Conservation (phyloP, 30 jellyfish, hydroid and myxozoan species). For the Nemopilema nomurai region DNA sequence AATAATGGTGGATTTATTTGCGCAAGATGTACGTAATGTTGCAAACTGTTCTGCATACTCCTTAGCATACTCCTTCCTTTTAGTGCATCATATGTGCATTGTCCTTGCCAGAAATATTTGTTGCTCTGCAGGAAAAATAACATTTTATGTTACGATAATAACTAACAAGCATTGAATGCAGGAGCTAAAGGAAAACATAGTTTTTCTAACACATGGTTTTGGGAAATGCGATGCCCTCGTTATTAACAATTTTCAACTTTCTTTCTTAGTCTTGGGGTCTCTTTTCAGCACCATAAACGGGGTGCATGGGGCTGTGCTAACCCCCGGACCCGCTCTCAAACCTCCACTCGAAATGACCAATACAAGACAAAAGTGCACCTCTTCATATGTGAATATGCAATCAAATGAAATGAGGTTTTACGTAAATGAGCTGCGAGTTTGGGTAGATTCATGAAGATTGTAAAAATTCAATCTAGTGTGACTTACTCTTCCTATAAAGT, state of each 20-base stretch:
- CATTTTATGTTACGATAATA: neutral
- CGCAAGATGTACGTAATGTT: neutral
- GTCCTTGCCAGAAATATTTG: neutral
- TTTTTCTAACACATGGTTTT: too few species aligned
- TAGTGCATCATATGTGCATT: neutral
- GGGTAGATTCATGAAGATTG: neutral
- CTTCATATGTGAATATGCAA: neutral
- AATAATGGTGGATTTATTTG: neutral
- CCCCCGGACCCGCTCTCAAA: neutral
- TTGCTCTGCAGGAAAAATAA: neutral
- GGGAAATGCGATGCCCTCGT: neutral
- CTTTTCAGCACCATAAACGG: neutral
- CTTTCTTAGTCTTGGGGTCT: neutral
- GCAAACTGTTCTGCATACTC: neutral
- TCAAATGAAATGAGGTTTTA: neutral
- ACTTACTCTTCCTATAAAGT: neutral
- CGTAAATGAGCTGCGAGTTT: neutral
- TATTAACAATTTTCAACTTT: neutral
- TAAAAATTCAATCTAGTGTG: neutral
- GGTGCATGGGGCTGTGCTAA: neutral
- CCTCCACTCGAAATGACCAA: neutral
- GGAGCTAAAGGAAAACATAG: neutral
- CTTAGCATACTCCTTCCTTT: neutral
- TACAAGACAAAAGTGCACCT: neutral
- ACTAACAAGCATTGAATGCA: neutral